Evolutionary conservation across 2,888 invertebrate species (phyloP), one percentile per base, ranked within the genome.

Genomic region (Hecatera dysodea): DNA sequence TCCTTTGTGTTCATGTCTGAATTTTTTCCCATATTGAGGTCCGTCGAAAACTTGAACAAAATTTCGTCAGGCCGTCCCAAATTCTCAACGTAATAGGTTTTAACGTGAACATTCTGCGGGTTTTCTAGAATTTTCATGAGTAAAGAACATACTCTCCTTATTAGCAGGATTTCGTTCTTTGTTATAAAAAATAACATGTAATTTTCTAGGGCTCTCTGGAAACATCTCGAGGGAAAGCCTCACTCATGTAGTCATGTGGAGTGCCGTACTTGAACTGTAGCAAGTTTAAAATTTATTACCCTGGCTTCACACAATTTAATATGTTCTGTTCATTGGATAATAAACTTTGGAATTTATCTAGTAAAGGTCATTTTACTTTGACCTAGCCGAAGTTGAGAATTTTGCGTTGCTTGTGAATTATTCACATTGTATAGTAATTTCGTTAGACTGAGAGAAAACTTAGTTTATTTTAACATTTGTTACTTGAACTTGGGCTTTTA

Each of bases 281-380:
- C 68, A 64, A 80, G 62, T 81, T 83, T 81, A 50, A 76, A 82
- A 82, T 87, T 83, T 87, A 86, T 84, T 75, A 68, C 79, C 48
- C 46, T 60, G 39, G 72, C 61, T 70, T 70, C 42, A 55, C 65
- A 67, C 71, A 76, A 72, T 79, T 84, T 82, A 80, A 75, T 75
- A 78, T 73, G 65, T 65, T 68, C 57, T 60, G 57, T 70, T 74
- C 53, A 75, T 83, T 81, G 72, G 60, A 78, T 72, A 76, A 69
- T 60, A 67, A 66, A 65, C 80, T 74, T 72, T 76, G 56, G 27
- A 59, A 57, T 72, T 72, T 67, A 70, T 27, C 53, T 44, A 61
- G 9, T 68, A 71, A 59, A 81, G 75, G 66, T 81, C 50, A 63
- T 69, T 83, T 85, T 65, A 46, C 61, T 72, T 80, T 44, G 61